Evolutionary conservation across 37 sponge, comb jelly and placozoan genomes (phyloP), one percentile per base, ranked within the genome.

Genomic region (Halisarca cf. caerulea): DNA sequence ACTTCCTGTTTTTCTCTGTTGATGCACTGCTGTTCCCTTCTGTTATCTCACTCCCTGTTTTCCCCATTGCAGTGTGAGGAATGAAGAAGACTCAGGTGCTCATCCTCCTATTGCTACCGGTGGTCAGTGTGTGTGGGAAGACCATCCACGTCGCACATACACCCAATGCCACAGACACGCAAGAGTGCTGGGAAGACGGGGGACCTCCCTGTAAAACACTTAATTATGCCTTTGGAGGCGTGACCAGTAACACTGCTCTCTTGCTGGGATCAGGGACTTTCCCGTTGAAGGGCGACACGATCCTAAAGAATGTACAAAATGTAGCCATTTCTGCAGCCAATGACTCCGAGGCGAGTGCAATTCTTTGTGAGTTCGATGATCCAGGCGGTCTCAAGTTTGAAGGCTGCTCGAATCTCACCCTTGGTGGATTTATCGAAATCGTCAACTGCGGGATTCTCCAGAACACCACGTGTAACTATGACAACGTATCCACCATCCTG

Each of bases 361-460:
- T 69, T 51, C 53, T 36, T 7, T 59, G 69, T 53, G 36, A 47
- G n/a, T 20, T 39, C 11, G 42, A 33, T 35, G 9, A 8, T 20
- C 77, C 77, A 17, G 84, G 69, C 78, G 89, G 89, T 11, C 72
- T 89, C 42, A 32, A 66, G 23, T 89, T 89, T 66, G 38, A 68
- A 45, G 23, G 47, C 27, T 79, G 78, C 18, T 51, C 24, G 32
- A 25, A 37, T 6, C 40, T 82, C 27, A 44, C 28, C 20, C 4
- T 92, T 34, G 28, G 42, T 27, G 51, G 73, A 18, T 37, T 92
- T 28, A 20, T 15, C 51, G 11, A 47, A 0, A 68, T 92, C 2
- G 0, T 20, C 3, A 73, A 59, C 0, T 92, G 92, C 83, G 86
- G 86, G 34, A 57, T 58, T 28, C 30, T 86, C 0, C 71, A 21